A percentile compares a stretch with the other conserved stretches of the same genome.
Evolutionary conservation across 1,140 invertebrate species (phyloP).

Genomic region (Heliconius congener): DNA sequence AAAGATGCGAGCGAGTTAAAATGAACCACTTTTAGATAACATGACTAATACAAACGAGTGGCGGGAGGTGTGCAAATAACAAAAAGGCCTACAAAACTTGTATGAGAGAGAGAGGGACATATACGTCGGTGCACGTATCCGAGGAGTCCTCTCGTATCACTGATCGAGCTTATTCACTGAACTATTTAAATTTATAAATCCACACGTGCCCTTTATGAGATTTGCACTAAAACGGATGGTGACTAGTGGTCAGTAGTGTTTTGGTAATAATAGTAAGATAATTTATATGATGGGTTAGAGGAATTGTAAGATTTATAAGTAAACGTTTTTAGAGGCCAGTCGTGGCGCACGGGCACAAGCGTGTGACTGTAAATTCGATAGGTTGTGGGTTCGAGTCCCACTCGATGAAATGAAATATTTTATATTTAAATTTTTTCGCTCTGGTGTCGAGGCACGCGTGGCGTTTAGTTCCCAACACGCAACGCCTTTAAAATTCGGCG

Average conservation of each 20-base stretch:
- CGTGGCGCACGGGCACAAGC: too few relatives aligned
- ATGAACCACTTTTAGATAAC: constrained; percentile 40
- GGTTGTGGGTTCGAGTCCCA: too few relatives aligned
- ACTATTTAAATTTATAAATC: constrained; percentile 74
- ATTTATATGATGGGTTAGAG: too few relatives aligned
- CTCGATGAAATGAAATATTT: too few relatives aligned
- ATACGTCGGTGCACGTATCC: constrained; percentile 35
- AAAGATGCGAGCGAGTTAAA: constrained; percentile 31
- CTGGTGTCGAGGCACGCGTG: too few relatives aligned
- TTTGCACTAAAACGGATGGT: constrained; percentile 47
- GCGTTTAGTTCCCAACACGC: too few relatives aligned
- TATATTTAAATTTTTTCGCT: too few relatives aligned
- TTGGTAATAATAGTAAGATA: neutral
- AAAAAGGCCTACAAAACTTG: constrained; percentile 32
- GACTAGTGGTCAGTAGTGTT: constrained; percentile 42
- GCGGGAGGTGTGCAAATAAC: constrained; percentile 49
- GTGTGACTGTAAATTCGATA: too few relatives aligned
- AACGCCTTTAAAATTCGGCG: too few relatives aligned
- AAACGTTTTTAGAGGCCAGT: too few relatives aligned
- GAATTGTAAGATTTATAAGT: too few relatives aligned
- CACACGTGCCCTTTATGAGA: constrained; percentile 64
- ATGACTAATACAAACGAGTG: constrained; percentile 40
- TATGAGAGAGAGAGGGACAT: constrained; percentile 33
- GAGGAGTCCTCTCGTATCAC: constrained; percentile 46
- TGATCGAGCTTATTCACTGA: constrained; percentile 67